These are phyloP conservation scores for Tauraco erythrolophus DNA, from an alignment of 2,113 vertebrate genomes.

Conservation along the genomic window DNA sequence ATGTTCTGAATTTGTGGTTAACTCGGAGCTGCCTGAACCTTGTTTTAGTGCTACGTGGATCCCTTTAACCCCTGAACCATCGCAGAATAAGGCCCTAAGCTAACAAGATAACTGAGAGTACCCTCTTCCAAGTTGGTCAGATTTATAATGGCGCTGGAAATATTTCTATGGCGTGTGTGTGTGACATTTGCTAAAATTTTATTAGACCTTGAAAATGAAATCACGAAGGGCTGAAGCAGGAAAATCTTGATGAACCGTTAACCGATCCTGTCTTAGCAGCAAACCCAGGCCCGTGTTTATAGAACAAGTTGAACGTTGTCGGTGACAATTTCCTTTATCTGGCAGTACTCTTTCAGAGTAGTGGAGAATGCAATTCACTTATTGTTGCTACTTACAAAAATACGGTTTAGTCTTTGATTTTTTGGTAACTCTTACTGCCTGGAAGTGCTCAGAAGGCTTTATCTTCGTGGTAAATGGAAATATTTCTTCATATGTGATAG, in stretches of 20 bases:
- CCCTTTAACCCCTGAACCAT: conserved; percentile 52
- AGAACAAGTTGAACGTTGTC: not conserved
- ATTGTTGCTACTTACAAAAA: not conserved
- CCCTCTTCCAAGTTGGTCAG: not conserved
- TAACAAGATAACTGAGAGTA: not conserved
- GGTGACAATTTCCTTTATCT: not conserved
- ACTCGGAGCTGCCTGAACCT: conserved; percentile 1
- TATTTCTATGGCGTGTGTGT: not conserved
- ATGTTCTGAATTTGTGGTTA: conserved; percentile 63
- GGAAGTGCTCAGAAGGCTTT: not conserved
- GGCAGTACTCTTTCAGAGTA: not conserved
- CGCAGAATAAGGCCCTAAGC: not conserved
- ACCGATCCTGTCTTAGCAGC: not conserved
- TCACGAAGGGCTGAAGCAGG: not conserved
- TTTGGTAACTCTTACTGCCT: not conserved
- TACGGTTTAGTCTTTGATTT: not conserved
- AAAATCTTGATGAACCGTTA: not conserved
- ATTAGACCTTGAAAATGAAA: conserved; percentile 29
- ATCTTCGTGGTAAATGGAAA: too few relatives aligned
- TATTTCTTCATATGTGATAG: accelerated
- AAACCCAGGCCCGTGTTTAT: not conserved
- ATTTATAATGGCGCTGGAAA: not conserved
- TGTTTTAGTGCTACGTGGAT: not conserved
- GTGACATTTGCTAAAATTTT: not conserved
- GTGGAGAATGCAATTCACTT: not conserved